These are phyloP conservation scores for Heliconius congener DNA, from an alignment of 1,140 invertebrate species.

Conservation along the genomic window DNA sequence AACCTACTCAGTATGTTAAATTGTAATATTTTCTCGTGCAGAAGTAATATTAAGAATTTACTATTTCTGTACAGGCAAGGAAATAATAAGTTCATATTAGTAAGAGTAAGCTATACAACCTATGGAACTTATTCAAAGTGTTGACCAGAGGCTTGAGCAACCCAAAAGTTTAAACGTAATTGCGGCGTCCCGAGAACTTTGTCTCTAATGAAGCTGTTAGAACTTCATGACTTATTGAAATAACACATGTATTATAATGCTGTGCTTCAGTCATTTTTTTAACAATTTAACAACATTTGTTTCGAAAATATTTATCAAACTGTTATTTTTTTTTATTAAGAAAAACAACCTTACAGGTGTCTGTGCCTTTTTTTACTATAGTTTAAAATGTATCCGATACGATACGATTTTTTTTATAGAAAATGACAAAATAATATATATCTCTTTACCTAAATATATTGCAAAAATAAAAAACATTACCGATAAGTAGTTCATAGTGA, in stretches of 20 bases:
- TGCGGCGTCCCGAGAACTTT: slow-evolving; percentile 7
- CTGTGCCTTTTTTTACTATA: no score
- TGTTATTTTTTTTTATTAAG: no score
- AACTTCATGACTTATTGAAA: slow-evolving; percentile 11
- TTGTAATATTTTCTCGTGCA: not conserved
- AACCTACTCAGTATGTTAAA: no score
- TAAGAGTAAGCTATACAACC: not conserved
- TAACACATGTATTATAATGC: not conserved
- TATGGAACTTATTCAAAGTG: slow-evolving; percentile 6
- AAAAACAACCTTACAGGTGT: no score
- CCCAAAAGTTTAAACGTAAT: slow-evolving; percentile 12
- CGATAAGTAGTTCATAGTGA: not conserved
- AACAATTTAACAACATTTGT: not conserved
- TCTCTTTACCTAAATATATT: no score
- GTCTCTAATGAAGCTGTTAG: slow-evolving; percentile 13
- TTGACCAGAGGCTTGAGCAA: slow-evolving; percentile 11
- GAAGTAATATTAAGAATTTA: slow-evolving; percentile 3
- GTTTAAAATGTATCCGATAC: no score
- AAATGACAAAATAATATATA: no score
- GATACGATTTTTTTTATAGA: no score
- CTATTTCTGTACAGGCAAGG: not conserved
- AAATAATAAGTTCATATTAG: slow-evolving; percentile 9
- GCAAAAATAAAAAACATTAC: no score
- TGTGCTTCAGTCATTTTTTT: not conserved
- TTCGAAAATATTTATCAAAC: not conserved